A percentile compares a stretch with the other conserved stretches of the same genome.
Evolutionary conservation across 1,140 invertebrate species (phyloP).

Genomic region (Hesperophylax magnus): DNA sequence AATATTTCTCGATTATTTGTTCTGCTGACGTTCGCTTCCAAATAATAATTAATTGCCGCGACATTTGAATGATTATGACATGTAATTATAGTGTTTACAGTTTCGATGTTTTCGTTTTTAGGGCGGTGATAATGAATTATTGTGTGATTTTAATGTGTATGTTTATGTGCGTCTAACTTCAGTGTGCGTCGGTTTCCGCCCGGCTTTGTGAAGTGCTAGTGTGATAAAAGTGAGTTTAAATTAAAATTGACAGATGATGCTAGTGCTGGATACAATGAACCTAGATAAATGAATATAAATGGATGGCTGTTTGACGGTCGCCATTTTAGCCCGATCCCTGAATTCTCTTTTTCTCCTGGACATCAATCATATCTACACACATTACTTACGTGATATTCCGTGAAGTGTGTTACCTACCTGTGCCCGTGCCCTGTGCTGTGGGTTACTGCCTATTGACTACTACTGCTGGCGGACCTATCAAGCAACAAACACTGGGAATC

Average conservation of each 20-base stretch:
- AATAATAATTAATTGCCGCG: too few relatives aligned
- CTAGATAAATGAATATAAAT: constrained; percentile 49
- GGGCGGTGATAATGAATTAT: too few relatives aligned
- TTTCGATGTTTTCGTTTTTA: too few relatives aligned
- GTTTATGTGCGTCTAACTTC: not conserved
- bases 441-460: too few relatives aligned
- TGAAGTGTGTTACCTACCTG: not conserved
- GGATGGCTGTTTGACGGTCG: constrained; percentile 12
- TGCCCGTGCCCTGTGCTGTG: not conserved
- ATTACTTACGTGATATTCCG: not conserved
- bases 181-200: not conserved
- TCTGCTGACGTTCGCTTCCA: too few relatives aligned
- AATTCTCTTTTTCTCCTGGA: not conserved
- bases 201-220: constrained; percentile 2
- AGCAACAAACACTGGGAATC: too few relatives aligned
- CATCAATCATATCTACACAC: constrained; percentile 5
- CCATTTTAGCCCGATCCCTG: constrained; percentile 37
- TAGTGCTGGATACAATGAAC: constrained; percentile 43
- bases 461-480: too few relatives aligned
- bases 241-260: constrained; percentile 39
- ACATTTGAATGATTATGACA: too few relatives aligned
- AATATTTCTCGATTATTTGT: too few relatives aligned
- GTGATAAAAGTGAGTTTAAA: constrained; percentile 36
- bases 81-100: too few relatives aligned
- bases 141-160: not conserved